A percentile compares a stretch with the other conserved stretches of the same genome.
These are phyloP conservation scores for Microtus oregoni DNA, from an alignment of 2,113 vertebrate genomes.

Conservation along the genomic window DNA sequence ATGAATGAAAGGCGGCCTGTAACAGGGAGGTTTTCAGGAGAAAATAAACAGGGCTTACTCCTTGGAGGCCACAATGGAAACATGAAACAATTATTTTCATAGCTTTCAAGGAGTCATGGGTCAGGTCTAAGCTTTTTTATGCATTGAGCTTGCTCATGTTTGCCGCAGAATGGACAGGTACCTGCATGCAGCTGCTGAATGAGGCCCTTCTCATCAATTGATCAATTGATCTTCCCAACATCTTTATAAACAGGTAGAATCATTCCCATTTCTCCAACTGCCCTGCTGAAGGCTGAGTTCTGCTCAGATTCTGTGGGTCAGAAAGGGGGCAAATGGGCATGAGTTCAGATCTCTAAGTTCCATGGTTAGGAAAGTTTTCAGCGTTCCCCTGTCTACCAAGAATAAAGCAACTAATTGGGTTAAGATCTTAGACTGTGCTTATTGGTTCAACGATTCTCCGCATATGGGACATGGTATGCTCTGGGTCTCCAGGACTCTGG, in stretches of 20 bases:
- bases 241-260: not conserved
- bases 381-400: not conserved
- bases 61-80: constrained; percentile 28
- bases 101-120: constrained; percentile 12
- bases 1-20: constrained; percentile 37
- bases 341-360: not conserved
- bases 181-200: not conserved
- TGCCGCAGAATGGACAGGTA: not conserved
- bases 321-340: not conserved
- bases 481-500: not conserved
- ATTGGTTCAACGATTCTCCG: not conserved
- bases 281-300: not conserved
- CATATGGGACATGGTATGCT: not conserved
- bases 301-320: not conserved
- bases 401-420: not conserved
- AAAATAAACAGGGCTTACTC: constrained; percentile 37
- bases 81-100: not conserved
- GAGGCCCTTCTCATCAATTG: not conserved
- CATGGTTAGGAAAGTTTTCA: not conserved
- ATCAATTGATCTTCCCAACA: not conserved
- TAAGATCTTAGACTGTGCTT: not conserved
- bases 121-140: not conserved
- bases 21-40: not conserved
- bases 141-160: not conserved
- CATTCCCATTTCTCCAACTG: not conserved